Evolutionary conservation across 1,140 invertebrate genomes (phyloP).

Genomic region (Hyphantria cunea): DNA sequence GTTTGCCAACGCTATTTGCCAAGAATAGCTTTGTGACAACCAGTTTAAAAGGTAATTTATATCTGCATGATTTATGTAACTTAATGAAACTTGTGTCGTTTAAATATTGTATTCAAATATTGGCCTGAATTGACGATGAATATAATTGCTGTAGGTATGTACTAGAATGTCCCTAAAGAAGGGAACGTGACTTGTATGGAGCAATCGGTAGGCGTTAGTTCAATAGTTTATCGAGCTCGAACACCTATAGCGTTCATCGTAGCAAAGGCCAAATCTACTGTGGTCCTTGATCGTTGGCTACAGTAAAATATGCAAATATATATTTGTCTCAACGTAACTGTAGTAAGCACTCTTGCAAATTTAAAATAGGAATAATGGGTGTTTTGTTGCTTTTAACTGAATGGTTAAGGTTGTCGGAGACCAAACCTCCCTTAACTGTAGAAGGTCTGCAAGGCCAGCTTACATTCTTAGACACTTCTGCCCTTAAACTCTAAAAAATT

Average conservation of each 20-base stretch:
- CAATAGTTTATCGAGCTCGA: conserved; percentile 65
- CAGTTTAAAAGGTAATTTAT: conserved; percentile 11
- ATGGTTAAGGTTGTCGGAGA: no score
- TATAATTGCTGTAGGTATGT: conserved; percentile 39
- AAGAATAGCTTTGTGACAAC: conserved; percentile 9
- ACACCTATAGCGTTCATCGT: conserved; percentile 60
- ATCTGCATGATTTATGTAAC: conserved; percentile 11
- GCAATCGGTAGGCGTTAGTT: conserved; percentile 68
- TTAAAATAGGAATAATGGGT: no score
- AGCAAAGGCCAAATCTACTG: conserved; percentile 59
- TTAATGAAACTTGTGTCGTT: conserved; percentile 4
- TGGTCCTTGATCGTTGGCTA: no score
- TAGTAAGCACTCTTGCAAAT: no score
- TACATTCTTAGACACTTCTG: no score
- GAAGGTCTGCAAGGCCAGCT: no score
- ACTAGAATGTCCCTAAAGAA: conserved; percentile 43
- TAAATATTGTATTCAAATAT: conserved; percentile 15
- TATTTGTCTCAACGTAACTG: no score
- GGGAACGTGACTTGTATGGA: conserved; percentile 54
- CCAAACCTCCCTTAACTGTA: no score
- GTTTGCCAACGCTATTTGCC: conserved; percentile 1
- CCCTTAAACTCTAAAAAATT: no score
- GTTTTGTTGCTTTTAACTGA: no score
- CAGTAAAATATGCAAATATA: no score
- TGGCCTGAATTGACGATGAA: conserved; percentile 32